Evolutionary conservation across 2,888 invertebrate species (phyloP), one percentile per base, ranked within the genome.

Genomic region (Hirtodrosophila cameraria): DNA sequence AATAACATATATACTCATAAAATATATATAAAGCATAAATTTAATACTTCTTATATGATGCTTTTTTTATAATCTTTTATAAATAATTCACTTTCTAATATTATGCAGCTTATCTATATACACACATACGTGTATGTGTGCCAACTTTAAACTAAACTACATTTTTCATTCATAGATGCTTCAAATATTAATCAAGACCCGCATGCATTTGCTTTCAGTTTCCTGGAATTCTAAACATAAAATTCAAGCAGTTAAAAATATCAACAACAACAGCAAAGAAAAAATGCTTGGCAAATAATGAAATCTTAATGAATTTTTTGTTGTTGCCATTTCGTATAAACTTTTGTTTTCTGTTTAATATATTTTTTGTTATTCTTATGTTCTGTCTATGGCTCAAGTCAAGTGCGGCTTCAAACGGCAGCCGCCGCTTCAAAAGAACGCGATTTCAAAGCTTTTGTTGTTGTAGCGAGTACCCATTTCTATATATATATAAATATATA

Each of bases 401-500:
- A 76, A 86, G 84, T 83, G 80, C 73, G 62, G 79, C 62, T 75
- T 86, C 81, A 86, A 81, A 86, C 84, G 84, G 46, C 57, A 39
- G 61, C 63, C 63, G 76, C 80, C 80, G 75, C 57, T 68, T 49
- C 23, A 54, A 52, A 58, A 58, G 69, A 69, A 55, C 69, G 49
- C 60, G 50, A 49, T 50, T 58, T 53, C 15, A 11, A 23, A 52
- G 41, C 35, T 33, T 39, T 48, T 43, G 49, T 41, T 28, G 18
- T 27, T 46, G 30, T 52, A 49, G 62, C 48, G 63, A 48, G 71
- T 54, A 50, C 33, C 39, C 45, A 30, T 35, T 11, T 62, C 33
- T 53, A 61, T 31, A 41, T 31, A 11, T 39, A 33, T 49, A 46
- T 35, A 13, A 42, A 15, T 50, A 36, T 18, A 13, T 31, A 31